Percentiles rank a stretch among this genome's conserved stretches.
These are phyloP conservation scores for Aepyceros melampus DNA, from an alignment of 2,113 vertebrate species.

Conservation along the genomic window DNA sequence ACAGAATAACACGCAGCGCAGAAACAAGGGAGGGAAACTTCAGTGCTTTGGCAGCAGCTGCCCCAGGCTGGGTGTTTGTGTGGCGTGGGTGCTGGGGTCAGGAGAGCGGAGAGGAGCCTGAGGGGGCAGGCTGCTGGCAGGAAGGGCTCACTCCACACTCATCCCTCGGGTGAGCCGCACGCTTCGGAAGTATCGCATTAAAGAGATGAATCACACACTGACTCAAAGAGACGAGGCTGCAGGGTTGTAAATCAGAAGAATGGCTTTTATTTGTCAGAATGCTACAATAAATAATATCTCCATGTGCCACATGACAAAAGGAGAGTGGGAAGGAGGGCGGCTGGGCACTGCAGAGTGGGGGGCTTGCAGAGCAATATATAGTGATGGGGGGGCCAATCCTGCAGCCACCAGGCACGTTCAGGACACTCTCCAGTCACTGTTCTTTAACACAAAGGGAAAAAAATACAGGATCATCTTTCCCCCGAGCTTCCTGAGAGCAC, in stretches of 20 bases:
- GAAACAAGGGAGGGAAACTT: background rate
- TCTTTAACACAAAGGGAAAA: background rate
- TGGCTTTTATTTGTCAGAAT: constrained; percentile 52
- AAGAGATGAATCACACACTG: constrained; percentile 47
- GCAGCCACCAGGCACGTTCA: background rate
- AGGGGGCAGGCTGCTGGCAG: background rate
- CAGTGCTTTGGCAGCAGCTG: background rate
- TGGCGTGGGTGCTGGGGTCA: background rate
- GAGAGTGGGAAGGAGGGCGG: constrained; percentile 35
- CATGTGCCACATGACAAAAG: constrained; percentile 45
- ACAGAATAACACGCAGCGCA: background rate
- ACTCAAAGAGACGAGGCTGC: constrained; percentile 30
- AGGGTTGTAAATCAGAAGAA: constrained; percentile 50
- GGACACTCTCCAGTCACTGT: background rate
- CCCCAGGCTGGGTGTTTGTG: background rate
- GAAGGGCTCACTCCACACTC: background rate
- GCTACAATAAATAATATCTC: constrained; percentile 48
- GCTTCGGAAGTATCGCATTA: constrained; percentile 45
- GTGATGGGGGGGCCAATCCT: too few relatives aligned
- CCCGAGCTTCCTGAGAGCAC: background rate
- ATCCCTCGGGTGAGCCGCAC: background rate
- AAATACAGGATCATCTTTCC: background rate
- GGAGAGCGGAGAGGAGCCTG: background rate
- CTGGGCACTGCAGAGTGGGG: background rate
- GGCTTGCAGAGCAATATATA: background rate